Evolutionary conservation across 2,888 invertebrate species (phyloP).

Genomic region (Xanthostigma xanthostigma): DNA sequence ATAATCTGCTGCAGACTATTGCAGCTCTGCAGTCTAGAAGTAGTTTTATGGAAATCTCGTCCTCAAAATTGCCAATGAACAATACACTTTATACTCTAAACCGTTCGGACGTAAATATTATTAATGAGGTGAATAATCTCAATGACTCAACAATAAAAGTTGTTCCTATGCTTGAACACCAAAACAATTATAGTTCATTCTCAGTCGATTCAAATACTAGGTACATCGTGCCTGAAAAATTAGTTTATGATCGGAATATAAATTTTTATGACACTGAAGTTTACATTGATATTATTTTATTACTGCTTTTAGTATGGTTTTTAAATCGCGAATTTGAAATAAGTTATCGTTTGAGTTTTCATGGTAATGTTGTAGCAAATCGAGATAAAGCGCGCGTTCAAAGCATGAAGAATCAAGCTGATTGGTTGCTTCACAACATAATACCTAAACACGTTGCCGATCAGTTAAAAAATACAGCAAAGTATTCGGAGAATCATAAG

Average conservation of each 20-base stretch:
- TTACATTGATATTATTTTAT: slow-evolving; percentile 62
- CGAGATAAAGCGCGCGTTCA: slow-evolving; percentile 79
- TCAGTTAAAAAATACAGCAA: slow-evolving; percentile 79
- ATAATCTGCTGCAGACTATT: slow-evolving; percentile 8
- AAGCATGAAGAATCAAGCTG: slow-evolving; percentile 88
- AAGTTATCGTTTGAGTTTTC: slow-evolving; percentile 82
- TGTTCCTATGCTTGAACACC: too few relatives aligned
- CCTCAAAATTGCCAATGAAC: too few relatives aligned
- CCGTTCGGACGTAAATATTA: too few relatives aligned
- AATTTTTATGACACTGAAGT: slow-evolving; percentile 47
- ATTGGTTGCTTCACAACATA: slow-evolving; percentile 91
- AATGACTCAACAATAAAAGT: too few relatives aligned
- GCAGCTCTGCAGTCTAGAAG: background rate
- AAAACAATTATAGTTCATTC: too few relatives aligned
- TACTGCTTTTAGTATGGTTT: slow-evolving; percentile 82
- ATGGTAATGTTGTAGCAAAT: slow-evolving; percentile 81
- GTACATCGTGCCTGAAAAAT: too few relatives aligned
- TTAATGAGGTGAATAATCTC: too few relatives aligned
- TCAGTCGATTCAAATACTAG: too few relatives aligned
- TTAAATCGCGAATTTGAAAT: slow-evolving; percentile 93
- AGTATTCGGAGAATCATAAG: slow-evolving; percentile 88
- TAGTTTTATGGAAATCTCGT: too few relatives aligned
- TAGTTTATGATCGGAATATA: background rate
- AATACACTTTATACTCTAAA: too few relatives aligned
- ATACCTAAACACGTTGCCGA: slow-evolving; percentile 93